Evolutionary conservation across 2,888 invertebrate genomes (phyloP), one percentile per base, ranked within the genome.

Genomic region (Heliconius sara): DNA sequence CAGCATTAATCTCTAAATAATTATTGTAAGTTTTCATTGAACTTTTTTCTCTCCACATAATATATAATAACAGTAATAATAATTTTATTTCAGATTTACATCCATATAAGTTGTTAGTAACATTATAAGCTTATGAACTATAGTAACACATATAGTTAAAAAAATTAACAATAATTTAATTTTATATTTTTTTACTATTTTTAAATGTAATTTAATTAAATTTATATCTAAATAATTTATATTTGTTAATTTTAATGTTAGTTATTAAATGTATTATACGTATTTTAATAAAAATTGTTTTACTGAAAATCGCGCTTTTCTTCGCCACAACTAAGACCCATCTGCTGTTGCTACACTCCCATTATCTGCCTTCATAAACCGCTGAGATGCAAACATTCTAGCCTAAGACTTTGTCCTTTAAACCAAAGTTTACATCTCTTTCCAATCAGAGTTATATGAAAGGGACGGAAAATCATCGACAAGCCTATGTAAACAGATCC

Each of bases 351-450:
- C 88, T 90, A 89, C 89, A 88, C 88, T 85, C 87, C 90, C 89
- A 92, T 92, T 93, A 92, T 91, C 90, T 90, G 87, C 88, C 88
- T 89, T 90, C 90, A 91, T 93, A 93, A 93, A 93, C 92, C 90
- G 88, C 88, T 88, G 89, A 88, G 89, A 90, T 87, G 88, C 90
- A 91, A 92, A 92, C 92, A 93, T 91, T 93, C 91, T 90, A 89
- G 87, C 87, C 85, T 84, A 84, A 89, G 87, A 86, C 86, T 87
- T 75, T 80, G 89, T 91, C 89, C 88, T 90, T 87, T 88, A 80
- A 80, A 78, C 75, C 75, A 78, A 75, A 73, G 25, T 5, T 16
- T 73, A 25, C 79, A 81, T 77, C 71, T 68, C 76, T 78, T 57
- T 63, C 39, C 68, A 78, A 79, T 75, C 39, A 19, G 76, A 83